Evolutionary conservation across 2,797 vertebrate species (phyloP).

Genomic region (Acestrorhynchus altus): DNA sequence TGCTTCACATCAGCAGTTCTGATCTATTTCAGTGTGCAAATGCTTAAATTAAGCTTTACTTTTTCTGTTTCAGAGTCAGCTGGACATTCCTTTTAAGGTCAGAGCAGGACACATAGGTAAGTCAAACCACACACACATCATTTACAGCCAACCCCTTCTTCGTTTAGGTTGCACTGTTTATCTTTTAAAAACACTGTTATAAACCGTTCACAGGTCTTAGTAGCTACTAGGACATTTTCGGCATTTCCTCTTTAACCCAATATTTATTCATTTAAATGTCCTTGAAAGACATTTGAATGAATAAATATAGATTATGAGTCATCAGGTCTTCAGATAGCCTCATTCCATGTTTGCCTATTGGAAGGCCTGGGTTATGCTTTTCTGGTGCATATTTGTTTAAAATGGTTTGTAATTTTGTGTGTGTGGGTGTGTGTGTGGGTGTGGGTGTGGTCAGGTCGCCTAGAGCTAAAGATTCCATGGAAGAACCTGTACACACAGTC

Average conservation of each 20-base stretch:
- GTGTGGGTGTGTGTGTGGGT: background rate
- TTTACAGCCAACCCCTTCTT: background rate
- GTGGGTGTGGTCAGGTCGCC: conserved; percentile 77
- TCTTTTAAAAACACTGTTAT: background rate
- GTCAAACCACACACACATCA: background rate
- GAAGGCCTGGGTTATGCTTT: background rate
- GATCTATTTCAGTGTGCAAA: conserved; percentile 15
- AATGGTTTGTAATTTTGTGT: conserved; percentile 18
- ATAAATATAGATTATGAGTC: background rate
- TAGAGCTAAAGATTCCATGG: conserved; percentile 96
- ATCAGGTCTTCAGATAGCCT: background rate
- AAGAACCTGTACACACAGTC: conserved; percentile 96
- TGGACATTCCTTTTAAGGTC: conserved; percentile 98
- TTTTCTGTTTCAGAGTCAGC: conserved; percentile 84
- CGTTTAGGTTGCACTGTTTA: background rate
- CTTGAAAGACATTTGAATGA: background rate
- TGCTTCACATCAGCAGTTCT: background rate
- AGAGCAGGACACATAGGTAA: conserved; percentile 96
- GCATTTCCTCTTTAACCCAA: background rate
- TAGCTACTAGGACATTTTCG: background rate
- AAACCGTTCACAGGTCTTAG: background rate
- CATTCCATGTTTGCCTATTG: background rate
- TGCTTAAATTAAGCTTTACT: conserved; percentile 43
- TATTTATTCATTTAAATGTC: conserved; percentile 3
- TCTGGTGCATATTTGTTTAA: background rate